These are phyloP conservation scores for Pyrochroa serraticornis DNA, from an alignment of 2,888 invertebrate genomes.

Conservation along the genomic window DNA sequence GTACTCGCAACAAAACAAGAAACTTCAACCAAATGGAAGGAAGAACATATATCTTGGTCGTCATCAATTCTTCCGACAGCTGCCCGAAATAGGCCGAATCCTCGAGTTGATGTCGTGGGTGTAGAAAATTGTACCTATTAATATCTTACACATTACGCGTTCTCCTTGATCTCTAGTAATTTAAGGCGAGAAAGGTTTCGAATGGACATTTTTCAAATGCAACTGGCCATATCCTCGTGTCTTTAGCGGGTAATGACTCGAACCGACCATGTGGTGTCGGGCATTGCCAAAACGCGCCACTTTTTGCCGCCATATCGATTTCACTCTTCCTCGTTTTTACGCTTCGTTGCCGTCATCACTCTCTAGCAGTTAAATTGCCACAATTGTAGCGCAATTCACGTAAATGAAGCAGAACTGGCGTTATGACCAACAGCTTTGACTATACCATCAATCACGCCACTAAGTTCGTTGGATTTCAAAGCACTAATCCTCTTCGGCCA, in stretches of 20 bases:
- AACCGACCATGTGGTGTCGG: constrained; percentile 8
- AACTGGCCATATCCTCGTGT: constrained; percentile 1
- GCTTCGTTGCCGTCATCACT: constrained; percentile 9
- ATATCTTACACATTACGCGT: constrained; percentile 10
- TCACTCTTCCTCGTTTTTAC: not conserved
- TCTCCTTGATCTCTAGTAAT: not conserved
- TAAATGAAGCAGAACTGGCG: constrained; percentile 8
- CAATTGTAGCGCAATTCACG: constrained; percentile 9
- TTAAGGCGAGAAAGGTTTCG: not conserved
- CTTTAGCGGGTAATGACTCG: constrained; percentile 6
- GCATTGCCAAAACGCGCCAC: not conserved
- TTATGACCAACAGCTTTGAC: constrained; percentile 5
- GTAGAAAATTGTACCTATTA: constrained; percentile 13
- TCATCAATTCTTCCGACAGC: constrained; percentile 13
- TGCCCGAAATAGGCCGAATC: constrained; percentile 1
- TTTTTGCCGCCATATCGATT: not conserved
- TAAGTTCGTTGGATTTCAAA: constrained; percentile 10
- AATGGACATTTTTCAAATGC: constrained; percentile 2
- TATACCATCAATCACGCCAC: constrained; percentile 14
- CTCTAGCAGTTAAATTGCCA: constrained; percentile 9
- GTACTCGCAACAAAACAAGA: not conserved
- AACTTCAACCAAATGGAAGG: constrained; percentile 7
- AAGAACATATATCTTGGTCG: not conserved
- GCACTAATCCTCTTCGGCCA: constrained; percentile 3
- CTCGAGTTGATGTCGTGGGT: constrained; percentile 8